Conservation (phyloP, 1,140 invertebrate genomes). For the Drosophila eugracilis region DNA sequence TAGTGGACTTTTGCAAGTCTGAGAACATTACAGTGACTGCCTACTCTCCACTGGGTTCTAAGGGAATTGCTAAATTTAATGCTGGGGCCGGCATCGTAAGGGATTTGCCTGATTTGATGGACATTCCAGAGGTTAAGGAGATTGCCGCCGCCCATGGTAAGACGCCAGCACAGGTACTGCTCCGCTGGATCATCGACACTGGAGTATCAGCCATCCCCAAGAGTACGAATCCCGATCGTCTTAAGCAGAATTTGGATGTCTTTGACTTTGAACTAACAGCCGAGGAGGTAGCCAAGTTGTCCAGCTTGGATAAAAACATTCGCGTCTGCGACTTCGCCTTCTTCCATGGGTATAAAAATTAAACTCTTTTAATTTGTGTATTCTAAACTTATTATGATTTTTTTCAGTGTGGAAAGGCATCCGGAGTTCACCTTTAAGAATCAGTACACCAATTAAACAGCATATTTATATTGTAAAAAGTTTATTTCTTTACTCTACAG, state of each 20-base stretch:
- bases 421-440: constrained; percentile 87
- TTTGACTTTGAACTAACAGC: constrained; percentile 87
- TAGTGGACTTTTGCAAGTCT: constrained; percentile 90
- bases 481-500: neutral
- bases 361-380: neutral
- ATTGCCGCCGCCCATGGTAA: constrained; percentile 90
- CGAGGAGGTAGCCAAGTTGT: constrained; percentile 86
- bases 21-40: constrained; percentile 91
- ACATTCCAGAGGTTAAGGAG: constrained; percentile 88
- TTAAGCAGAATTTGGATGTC: constrained; percentile 88
- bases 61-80: constrained; percentile 86
- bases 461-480: neutral
- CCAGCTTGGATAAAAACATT: constrained; percentile 87
- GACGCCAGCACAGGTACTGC: constrained; percentile 91
- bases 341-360: constrained; percentile 81
- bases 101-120: constrained; percentile 88
- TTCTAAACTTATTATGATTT: constrained; percentile 74
- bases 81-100: constrained; percentile 82
- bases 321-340: constrained; percentile 89
- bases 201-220: constrained; percentile 93
- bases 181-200: constrained; percentile 91
- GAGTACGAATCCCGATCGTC: constrained; percentile 89
- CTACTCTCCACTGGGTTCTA: constrained; percentile 93
- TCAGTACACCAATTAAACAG: constrained; percentile 60
- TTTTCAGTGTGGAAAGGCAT: constrained; percentile 87